Conservation (phyloP, 2,113 vertebrate genomes). For the Athene cunicularia region DNA sequence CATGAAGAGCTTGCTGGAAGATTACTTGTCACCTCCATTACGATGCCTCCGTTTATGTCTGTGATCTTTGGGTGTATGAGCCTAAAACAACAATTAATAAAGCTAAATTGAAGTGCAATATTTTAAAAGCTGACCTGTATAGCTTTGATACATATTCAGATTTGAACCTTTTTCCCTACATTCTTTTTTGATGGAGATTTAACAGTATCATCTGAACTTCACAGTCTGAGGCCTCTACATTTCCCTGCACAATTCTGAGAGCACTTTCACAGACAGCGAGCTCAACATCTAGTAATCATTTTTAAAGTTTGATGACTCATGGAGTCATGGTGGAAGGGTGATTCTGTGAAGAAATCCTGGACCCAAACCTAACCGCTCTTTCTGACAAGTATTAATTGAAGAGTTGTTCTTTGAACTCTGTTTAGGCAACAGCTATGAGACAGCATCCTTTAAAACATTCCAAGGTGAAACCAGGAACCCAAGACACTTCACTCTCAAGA, state of each 20-base stretch:
- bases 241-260: not conserved
- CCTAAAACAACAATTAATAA: not conserved
- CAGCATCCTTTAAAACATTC: not conserved
- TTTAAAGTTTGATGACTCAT: not conserved
- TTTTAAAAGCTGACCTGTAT: not conserved
- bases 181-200: not conserved
- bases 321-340: not conserved
- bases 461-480: not conserved
- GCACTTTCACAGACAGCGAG: not conserved
- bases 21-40: not conserved
- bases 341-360: not conserved
- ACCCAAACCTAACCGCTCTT: not conserved
- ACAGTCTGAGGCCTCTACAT: not conserved
- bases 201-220: not conserved
- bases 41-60: not conserved
- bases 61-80: not conserved
- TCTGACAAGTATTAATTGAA: not conserved
- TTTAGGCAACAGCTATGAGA: not conserved
- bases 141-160: not conserved
- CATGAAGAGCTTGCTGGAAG: rapidly evolving
- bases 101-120: not conserved
- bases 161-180: not conserved
- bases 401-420: not conserved
- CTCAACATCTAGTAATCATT: not conserved
- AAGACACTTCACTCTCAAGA: not conserved